Evolutionary conservation across 2,797 vertebrate species (phyloP).

Genomic region (Xyrichtys novacula): DNA sequence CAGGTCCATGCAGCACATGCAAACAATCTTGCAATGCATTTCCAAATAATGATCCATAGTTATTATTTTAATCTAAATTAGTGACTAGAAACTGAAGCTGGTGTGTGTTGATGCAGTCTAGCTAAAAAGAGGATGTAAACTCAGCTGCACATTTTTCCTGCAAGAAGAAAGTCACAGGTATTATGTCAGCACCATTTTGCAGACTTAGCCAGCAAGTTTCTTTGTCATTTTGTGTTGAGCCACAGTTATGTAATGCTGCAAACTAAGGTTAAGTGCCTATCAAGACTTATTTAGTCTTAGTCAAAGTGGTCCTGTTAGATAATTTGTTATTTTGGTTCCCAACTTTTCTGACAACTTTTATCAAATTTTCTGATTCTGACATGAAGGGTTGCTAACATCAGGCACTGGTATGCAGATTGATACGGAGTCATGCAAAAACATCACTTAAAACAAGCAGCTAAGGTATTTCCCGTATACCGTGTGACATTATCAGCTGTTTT

Average conservation of each 20-base stretch:
- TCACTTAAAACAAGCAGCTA: background rate
- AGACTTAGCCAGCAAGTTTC: background rate
- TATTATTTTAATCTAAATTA: too few species aligned
- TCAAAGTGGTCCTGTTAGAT: background rate
- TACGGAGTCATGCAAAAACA: background rate
- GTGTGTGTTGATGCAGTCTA: too few species aligned
- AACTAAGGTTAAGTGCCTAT: background rate
- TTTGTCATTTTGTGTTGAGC: background rate
- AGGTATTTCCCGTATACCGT: background rate
- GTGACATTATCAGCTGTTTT: background rate
- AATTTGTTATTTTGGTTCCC: slow-evolving; percentile 15
- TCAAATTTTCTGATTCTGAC: background rate
- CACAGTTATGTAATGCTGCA: background rate
- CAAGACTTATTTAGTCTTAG: background rate
- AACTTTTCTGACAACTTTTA: too few species aligned
- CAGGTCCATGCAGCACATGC: too few species aligned
- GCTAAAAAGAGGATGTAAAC: background rate
- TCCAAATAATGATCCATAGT: too few species aligned
- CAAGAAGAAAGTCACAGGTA: slow-evolving; percentile 14
- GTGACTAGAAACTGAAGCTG: too few species aligned
- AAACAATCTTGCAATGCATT: too few species aligned
- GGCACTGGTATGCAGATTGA: background rate
- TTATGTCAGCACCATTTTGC: slow-evolving; percentile 8
- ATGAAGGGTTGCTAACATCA: background rate
- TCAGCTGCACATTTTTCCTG: background rate